Base-by-base conservation (phyloP, 2,113 vertebrate genomes). In the Eubucco bourcierii region DNA sequence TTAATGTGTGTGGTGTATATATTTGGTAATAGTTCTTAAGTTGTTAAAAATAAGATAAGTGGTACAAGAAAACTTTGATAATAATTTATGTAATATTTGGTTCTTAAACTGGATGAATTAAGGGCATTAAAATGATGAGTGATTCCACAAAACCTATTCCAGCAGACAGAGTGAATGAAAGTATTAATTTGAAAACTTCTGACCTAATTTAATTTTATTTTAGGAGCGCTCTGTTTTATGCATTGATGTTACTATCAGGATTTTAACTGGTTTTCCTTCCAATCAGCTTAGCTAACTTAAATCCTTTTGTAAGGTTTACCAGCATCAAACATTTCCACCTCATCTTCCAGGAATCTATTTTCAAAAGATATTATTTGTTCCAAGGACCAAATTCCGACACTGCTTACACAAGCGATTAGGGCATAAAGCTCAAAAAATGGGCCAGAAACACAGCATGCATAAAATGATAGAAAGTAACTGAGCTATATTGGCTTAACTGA, bases 201-300 rank as follows among this genome's bases (percentile, higher is more conserved):
- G 94, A 96, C 82, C 91, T 94, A 87, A 94, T 95, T 94, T 85
- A 94, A 86, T 96, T 94, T 96, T 94, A 94, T 95, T 96, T 95
- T 94, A 95, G 89, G 72, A 95, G 67, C 59, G 50, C 71, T 93
- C 74, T 75, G 73, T 80, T 95, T 96, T 90, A 91, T 81, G 65
- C 33, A 90, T 61, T 94, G 76, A 72, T 93, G 75, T 81, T 90
- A 66, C 68, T 89, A 84, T 95, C 73, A 77, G 96, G 90, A 78
- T 90, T 96, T 95, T 95, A 93, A 84, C 75, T 76, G 73, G 63
- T 95, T 94, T 92, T 82, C 58, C 56, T 89, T 95, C 79, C 91
- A 94, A 96, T 96, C 84, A 94, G 84, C 77, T 97, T 96, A 97
- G 80, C 88, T 93, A 89, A 87, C 64, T 65, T 76, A 96, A 97